Evolutionary conservation across 2,888 invertebrate genomes (phyloP), one percentile per base, ranked within the genome.

Genomic region (Hydrotaea cyrtoneurina): DNA sequence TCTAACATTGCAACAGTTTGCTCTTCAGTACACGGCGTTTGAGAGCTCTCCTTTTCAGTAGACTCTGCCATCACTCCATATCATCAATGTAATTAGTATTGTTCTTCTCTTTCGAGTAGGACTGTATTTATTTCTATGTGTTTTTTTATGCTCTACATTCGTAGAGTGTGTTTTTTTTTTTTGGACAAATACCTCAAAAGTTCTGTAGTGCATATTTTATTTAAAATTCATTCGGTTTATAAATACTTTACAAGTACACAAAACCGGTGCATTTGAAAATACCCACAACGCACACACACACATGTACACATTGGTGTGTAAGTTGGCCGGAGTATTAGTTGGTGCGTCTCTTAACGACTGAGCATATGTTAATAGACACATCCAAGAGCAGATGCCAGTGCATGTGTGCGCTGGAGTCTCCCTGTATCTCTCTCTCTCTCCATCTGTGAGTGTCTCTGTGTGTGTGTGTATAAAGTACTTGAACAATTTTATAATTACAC

Each of bases 151-250:
- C 50, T 50, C 50, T 10, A 39, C 8, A 31, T 4, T 31, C 31
- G 50, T 50, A n/a, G 3, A 50, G 17, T 21, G 3, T 21, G 2
- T 53, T 53, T 7, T 7, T 66, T 64, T 66, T 31, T 46, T 23
- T 50, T 21, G 8, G 39, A 46, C 59, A 50, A 69, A 31, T 66
- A 74, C 78, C 78, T 74, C 59, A 57, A 76, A 73, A 39, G 39
- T 57, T 74, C 11, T 57, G 46, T 74, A 74, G 69, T 43, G 73
- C 39, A 64, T 76, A 76, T 50, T 83, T 80, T 78, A 71, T 64
- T 84, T 73, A 78, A 81, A 78, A 84, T 84, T 84, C 81, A 84
- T 84, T 62, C 73, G 75, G 64, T 81, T 81, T 80, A 80, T 78
- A 84, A 80, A 84, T 84, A 84, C 72, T 72, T 84, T 50, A 78